Base-by-base conservation (phyloP, 2,888 invertebrate species). In the Eupithecia abbreviata region DNA sequence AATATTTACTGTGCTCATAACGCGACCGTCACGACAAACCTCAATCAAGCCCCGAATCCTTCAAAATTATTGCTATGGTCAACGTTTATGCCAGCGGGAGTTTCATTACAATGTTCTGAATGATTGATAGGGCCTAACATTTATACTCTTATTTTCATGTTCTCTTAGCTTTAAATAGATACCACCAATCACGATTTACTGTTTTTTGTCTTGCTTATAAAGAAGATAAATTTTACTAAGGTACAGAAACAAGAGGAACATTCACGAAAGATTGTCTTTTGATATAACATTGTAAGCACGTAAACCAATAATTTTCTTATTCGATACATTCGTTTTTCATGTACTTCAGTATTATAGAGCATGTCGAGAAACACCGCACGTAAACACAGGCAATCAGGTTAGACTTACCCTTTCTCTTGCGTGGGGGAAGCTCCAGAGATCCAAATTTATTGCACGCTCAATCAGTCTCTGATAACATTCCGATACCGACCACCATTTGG, bases 361-460 rank as follows among this genome's bases (percentile, higher is more conserved):
- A 69, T 62, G 30, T 62, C 18, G 47, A 47, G 69, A 69, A 69
- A 69, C 47, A 12, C 47, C 69, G 30, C 30, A 69, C 47, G 47
- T 30, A 62, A 65, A 69, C 41, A 65, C 15, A 58, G 43, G 18
- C 62, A 68, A 72, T 62, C 65, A 49, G 67, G 67, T 41, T 18
- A 45, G 47, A 76, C 30, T 49, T 47, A 74, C 77, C 69, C 65
- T 10, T 68, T 69, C 47, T 69, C 67, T 67, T 80, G 70, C 74
- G 77, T 76, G 71, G 9, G 79, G 77, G 73, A 72, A 80, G 81
- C 80, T 83, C 18, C 78, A 86, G 87, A 87, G 88, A 89, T 89
- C 87, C 82, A 86, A 89, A 92, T 91, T 90, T 90, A 91, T 91
- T 87, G 88, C 87, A 82, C 85, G 87, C 87, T 90, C 88, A 89